Base-by-base conservation (phyloP, 2,888 invertebrate species). In the Netelia melanura region DNA sequence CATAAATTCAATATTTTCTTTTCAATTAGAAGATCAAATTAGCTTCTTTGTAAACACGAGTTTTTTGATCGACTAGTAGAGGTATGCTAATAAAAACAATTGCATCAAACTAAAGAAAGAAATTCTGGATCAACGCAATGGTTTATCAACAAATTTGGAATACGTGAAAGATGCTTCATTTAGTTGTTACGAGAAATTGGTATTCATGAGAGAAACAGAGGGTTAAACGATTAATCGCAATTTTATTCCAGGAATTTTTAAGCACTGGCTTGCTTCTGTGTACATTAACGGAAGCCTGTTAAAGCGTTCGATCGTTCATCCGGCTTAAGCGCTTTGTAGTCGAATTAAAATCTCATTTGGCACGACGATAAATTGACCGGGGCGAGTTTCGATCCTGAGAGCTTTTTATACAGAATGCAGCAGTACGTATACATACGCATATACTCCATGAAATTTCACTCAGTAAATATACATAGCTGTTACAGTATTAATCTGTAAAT, bases 401-500 rank as follows among this genome's bases (percentile, higher is more conserved):
- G 43, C 65, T 80, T 30, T 14, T n/a, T n/a, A 9, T 30, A 9
- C 14, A 48, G 48, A 48, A 48, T 48, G 48, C 48, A 48, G 48
- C 48, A 1, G 11, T 2, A 2, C 9, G 9, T 48, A 48, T 48
- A 48, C 14, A 48, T 48, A 48, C 48, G 14, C 14, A 48, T 48
- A 48, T 48, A 14, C 14, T 10, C 48, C 58, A 44, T 65, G 56
- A 17, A 80, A 58, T 67, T 65, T 58, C 48, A 74, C 80, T 67
- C 65, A n/a, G 58, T 67, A 58, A 65, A 65, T 74, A 58, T 21
- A 72, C 21, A 44, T 30, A 65, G 67, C 10, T 3, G 23, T 65
- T 65, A 54, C 68, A 25, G 54, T 70, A 56, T 54, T 74, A 65
- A 81, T 81, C 64, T 61, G 67, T 38, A 74, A 81, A 81, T 81